Evolutionary conservation across 2,888 invertebrate species (phyloP), one percentile per base, ranked within the genome.

Genomic region (Hypolimnas misippus): DNA sequence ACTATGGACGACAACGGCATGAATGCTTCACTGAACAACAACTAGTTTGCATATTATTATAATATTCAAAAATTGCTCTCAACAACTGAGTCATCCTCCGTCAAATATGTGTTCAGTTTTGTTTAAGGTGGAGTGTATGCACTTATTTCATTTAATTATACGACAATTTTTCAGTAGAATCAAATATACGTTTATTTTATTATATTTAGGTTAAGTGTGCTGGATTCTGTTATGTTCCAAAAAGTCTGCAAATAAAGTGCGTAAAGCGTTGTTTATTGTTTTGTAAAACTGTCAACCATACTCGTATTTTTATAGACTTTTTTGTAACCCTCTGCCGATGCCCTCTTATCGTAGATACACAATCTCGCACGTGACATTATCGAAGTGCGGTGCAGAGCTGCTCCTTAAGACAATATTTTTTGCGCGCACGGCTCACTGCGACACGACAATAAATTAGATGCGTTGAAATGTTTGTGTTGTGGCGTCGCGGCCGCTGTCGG

Each of bases 401-500:
- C 76, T 73, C 82, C 86, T 87, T 87, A 89, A 88, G 72, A 73
- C 68, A 67, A 78, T 82, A 83, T 87, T 89, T 89, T 89, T 89
- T 88, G 87, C 87, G 85, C 76, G 84, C 76, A 76, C 77, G 75
- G 75, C 78, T 73, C 75, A 69, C 76, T 78, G 79, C 81, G 83
- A 86, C 83, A 85, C 76, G 82, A 86, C 85, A 76, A 89, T 89
- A 89, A 89, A 89, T 89, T 87, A 87, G 85, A 83, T 86, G 88
- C 88, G 89, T 89, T 89, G 89, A 90, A 89, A 87, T 89, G 89
- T 90, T 89, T 89, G 89, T 89, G 88, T 89, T 87, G 85, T 86
- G 79, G 79, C 82, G 82, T 81, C 77, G 69, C 62, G 77, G 81
- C 77, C 81, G 84, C 79, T 77, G 86, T 81, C 83, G 84, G 73